Percentiles rank a stretch among this genome's conserved stretches.
Evolutionary conservation across 1,140 invertebrate genomes (phyloP).

Genomic region (Oncopodura yosiiana): DNA sequence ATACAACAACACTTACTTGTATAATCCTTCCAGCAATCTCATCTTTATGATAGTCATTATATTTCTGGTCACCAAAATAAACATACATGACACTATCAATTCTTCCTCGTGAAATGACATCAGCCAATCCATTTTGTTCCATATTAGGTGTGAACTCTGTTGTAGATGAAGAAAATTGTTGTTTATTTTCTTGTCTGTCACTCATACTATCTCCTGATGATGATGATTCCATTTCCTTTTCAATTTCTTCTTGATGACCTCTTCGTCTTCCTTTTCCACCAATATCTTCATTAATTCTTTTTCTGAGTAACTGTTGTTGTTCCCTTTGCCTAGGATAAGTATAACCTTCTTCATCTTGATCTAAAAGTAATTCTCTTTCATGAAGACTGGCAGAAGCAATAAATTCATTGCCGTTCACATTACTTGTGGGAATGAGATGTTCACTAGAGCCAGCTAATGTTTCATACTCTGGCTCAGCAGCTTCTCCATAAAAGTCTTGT

Average conservation of each 20-base stretch:
- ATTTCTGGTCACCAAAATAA: constrained; percentile 43
- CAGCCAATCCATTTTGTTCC: constrained; percentile 19
- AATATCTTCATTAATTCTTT: constrained; percentile 6
- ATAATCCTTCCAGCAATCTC: constrained; percentile 34
- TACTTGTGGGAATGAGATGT: neutral
- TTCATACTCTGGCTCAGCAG: constrained; percentile 19
- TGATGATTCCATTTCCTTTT: neutral
- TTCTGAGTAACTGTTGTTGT: neutral
- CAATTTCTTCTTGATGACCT: neutral
- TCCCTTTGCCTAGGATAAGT: neutral
- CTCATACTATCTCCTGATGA: no score
- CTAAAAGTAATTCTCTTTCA: neutral
- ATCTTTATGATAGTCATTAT: constrained; percentile 34
- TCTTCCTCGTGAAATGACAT: constrained; percentile 34
- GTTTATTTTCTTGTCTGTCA: no score
- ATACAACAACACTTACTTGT: constrained; percentile 29
- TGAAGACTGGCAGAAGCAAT: neutral
- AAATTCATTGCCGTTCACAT: constrained; percentile 4
- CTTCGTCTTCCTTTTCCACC: neutral
- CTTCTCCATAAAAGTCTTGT: constrained; percentile 16
- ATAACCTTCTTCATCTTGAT: neutral
- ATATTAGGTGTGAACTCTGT: neutral
- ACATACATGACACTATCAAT: constrained; percentile 51
- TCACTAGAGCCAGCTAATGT: constrained; percentile 1
- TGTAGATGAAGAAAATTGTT: neutral